Evolutionary conservation across 2,113 vertebrate genomes (phyloP), one percentile per base, ranked within the genome.

Genomic region (Scolopax mira): DNA sequence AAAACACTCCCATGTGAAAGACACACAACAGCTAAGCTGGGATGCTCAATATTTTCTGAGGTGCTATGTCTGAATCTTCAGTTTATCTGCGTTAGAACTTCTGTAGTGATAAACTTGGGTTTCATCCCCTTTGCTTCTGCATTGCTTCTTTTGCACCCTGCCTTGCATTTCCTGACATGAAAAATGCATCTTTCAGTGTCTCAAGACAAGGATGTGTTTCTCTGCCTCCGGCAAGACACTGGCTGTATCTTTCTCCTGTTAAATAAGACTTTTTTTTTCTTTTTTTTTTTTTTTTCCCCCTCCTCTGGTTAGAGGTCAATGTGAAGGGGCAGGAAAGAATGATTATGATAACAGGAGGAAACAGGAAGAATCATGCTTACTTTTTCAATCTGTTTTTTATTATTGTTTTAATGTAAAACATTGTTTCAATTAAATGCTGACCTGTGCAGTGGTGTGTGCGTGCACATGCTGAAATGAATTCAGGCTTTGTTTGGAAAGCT

Each of bases 331-430:
- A 95, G 96, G 94, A 97, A 97, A 94, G 96, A 96, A 94, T 86
- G 95, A 95, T 96, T 95, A 95, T 85, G 93, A 93, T 97, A 97
- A 98, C 90, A 94, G 94, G 90, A 97, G 97, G 97, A 98, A 98
- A 97, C 97, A 96, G 97, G 95, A 97, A 97, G 96, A 96, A 92
- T 96, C 89, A 90, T 96, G 94, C 95, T 96, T 96, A 92, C 95
- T 94, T 96, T 96, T 95, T 89, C 95, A 96, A 86, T 98, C 93
- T 98, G 97, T 97, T 96, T 97, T 97, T 97, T 95, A 97, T 97
- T 97, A 96, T 95, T 96, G 89, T 92, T 97, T 96, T 96, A 96
- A 92, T 97, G 96, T 96, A 97, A 96, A 97, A 97, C 95, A 94
- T 93, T 95, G 94, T 97, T 98, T 96, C 94, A 97, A 85, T 97